Percentiles rank a stretch among this genome's conserved stretches.
Conservation (phyloP, 2,113 vertebrate genomes). For the Toxotes jaculatrix region DNA sequence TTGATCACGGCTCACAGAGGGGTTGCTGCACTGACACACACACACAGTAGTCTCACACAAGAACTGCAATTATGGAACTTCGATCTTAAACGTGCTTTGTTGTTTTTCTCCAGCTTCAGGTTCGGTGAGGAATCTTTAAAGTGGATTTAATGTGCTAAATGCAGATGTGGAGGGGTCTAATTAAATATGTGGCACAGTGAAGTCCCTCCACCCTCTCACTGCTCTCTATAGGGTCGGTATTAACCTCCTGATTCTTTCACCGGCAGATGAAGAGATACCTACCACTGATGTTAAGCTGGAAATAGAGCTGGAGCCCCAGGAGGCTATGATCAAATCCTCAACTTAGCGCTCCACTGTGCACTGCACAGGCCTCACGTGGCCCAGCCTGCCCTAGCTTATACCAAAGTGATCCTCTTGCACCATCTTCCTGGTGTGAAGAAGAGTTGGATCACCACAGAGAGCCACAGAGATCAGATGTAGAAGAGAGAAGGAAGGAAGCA, state of each 20-base stretch:
- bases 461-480: slow-evolving; percentile 55
- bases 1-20: slow-evolving; percentile 16
- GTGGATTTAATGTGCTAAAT: slow-evolving; percentile 46
- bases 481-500: slow-evolving; percentile 15
- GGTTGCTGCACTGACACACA: background rate
- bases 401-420: slow-evolving; percentile 63
- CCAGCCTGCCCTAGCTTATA: slow-evolving; percentile 50
- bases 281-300: slow-evolving; percentile 76
- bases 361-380: slow-evolving; percentile 45
- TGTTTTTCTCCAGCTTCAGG: slow-evolving; percentile 12
- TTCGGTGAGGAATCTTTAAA: slow-evolving; percentile 22
- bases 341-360: slow-evolving; percentile 62
- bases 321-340: slow-evolving; percentile 74
- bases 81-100: background rate
- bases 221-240: slow-evolving; percentile 58
- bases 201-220: background rate
- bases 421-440: slow-evolving; percentile 50
- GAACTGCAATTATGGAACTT: background rate
- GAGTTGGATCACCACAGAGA: slow-evolving; percentile 37
- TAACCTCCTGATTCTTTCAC: slow-evolving; percentile 73
- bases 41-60: background rate
- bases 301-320: slow-evolving; percentile 68
- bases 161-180: slow-evolving; percentile 48
- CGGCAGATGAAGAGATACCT: slow-evolving; percentile 76
- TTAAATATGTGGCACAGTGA: slow-evolving; percentile 50